A percentile compares a stretch with the other conserved stretches of the same genome.
Conservation (phyloP, 2,888 invertebrate genomes). For the Rhagium mordax region DNA sequence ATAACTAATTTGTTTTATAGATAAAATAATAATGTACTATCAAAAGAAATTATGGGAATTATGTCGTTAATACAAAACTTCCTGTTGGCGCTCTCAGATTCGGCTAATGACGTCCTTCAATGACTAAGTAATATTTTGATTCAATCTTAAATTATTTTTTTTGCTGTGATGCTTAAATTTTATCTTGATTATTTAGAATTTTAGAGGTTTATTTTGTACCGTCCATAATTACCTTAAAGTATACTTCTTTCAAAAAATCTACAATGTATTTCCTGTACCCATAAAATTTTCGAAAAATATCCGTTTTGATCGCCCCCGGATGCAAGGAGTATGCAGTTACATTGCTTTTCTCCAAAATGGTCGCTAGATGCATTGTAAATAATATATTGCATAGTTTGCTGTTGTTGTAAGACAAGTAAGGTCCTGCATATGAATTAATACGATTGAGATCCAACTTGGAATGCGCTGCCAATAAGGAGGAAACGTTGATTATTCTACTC, state of each 20-base stretch:
- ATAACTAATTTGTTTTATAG: no score
- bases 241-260: neutral
- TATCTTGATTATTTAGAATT: no score
- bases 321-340: conserved; percentile 58
- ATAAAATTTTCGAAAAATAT: conserved; percentile 43
- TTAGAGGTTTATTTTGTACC: no score
- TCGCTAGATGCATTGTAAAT: conserved; percentile 56
- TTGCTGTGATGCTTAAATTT: no score
- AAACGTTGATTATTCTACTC: conserved; percentile 59
- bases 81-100: no score
- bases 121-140: no score
- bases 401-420: conserved; percentile 49
- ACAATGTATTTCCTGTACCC: conserved; percentile 35
- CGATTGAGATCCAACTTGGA: conserved; percentile 50
- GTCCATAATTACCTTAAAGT: neutral
- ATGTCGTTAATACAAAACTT: no score
- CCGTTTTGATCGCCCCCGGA: conserved; percentile 56
- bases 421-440: conserved; percentile 47
- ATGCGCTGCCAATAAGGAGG: conserved; percentile 52
- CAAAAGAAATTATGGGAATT: no score
- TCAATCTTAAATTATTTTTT: no score
- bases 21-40: no score
- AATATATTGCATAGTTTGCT: conserved; percentile 59
- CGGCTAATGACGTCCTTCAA: no score
- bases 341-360: conserved; percentile 50